A percentile compares a stretch with the other conserved stretches of the same genome.
phyloP scores from a whole-genome alignment of 2,888 invertebrate genomes.

The Calameuta idolon region DNA sequence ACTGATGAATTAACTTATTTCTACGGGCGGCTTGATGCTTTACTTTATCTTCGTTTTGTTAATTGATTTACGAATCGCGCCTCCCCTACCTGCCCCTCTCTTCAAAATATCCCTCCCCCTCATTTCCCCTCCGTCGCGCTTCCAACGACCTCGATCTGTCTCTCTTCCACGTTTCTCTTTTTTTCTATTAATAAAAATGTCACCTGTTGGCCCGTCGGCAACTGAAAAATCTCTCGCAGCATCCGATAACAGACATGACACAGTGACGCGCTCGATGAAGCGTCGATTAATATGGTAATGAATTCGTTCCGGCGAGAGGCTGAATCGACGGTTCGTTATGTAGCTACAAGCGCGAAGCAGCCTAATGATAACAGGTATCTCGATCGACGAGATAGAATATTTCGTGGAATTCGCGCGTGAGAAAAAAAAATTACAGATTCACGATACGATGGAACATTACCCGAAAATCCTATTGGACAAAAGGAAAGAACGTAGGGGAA shows the following conservation, averaged over 20 bases:
- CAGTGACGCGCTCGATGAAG: not conserved
- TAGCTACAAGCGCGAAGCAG: not conserved
- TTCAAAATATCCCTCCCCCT: no score
- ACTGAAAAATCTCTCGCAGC: not conserved
- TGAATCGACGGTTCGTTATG: not conserved
- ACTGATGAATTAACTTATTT: not conserved
- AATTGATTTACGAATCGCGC: not conserved
- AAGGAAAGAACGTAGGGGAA: no score
- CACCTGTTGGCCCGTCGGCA: not conserved
- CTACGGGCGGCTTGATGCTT: not conserved
- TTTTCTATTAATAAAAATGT: not conserved
- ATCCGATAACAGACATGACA: not conserved
- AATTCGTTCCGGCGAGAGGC: not conserved
- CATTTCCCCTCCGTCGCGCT: no score
- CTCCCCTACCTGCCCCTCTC: not conserved
- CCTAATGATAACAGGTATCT: not conserved
- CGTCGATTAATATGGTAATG: not conserved
- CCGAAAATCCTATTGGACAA: no score
- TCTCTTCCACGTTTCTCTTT: not conserved
- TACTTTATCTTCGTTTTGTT: not conserved
- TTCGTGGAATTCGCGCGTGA: no score
- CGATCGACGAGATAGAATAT: not conserved
- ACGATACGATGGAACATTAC: no score
- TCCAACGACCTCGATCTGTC: not conserved
- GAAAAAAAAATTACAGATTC: no score